Conservation (phyloP, 2,113 vertebrate genomes). For the Sceloporus undulatus region DNA sequence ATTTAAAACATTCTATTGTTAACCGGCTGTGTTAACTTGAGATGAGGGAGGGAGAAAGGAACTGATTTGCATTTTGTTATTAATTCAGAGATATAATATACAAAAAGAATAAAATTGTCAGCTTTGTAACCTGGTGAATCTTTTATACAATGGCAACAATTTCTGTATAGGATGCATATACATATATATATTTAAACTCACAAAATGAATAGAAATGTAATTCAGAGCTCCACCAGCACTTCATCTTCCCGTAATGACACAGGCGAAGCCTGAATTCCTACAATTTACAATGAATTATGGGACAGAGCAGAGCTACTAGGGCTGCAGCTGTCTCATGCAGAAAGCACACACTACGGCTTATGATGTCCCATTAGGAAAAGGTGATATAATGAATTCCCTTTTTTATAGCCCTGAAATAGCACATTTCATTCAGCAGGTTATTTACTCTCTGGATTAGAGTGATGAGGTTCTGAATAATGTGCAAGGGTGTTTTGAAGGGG, state of each 20-base stretch:
- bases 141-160: constrained; percentile 60
- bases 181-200: constrained; percentile 25
- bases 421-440: constrained; percentile 75
- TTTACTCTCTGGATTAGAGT: constrained; percentile 75
- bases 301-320: constrained; percentile 50
- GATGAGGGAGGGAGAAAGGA: not conserved
- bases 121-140: constrained; percentile 38
- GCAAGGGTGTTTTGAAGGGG: constrained; percentile 57
- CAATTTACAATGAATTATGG: constrained; percentile 67
- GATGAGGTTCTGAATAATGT: constrained; percentile 61
- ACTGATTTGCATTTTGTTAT: constrained; percentile 70
- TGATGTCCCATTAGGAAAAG: constrained; percentile 76
- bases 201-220: constrained; percentile 66
- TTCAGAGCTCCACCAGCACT: constrained; percentile 52
- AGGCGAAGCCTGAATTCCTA: constrained; percentile 52
- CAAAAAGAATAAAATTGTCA: constrained; percentile 52
- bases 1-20: constrained; percentile 58
- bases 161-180: constrained; percentile 64
- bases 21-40: constrained; percentile 52
- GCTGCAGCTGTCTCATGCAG: constrained; percentile 50
- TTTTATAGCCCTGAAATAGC: constrained; percentile 76
- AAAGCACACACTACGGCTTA: constrained; percentile 60
- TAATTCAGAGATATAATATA: constrained; percentile 53
- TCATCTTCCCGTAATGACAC: constrained; percentile 62
- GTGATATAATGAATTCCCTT: constrained; percentile 75